These are phyloP conservation scores for Chitala chitala DNA, from an alignment of 2,113 vertebrate genomes.

Conservation along the genomic window DNA sequence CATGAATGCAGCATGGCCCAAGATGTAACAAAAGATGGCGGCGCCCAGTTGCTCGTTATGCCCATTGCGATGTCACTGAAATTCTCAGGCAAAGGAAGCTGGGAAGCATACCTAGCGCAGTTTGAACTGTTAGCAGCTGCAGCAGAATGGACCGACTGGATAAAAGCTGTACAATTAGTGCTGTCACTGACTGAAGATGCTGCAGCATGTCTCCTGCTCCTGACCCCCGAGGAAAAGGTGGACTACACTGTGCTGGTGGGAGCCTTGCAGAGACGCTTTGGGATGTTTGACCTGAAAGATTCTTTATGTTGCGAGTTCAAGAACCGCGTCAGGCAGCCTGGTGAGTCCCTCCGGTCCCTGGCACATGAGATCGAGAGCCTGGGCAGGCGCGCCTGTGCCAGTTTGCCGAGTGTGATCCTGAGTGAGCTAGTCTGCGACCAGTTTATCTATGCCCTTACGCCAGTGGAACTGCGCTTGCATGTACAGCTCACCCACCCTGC, in stretches of 20 bases:
- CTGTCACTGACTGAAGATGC: background rate
- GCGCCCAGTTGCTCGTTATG: background rate
- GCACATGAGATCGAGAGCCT: constrained; percentile 15
- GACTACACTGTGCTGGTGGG: background rate
- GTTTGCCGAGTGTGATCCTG: background rate
- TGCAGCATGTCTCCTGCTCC: background rate
- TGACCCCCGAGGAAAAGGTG: background rate
- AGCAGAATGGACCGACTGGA: background rate
- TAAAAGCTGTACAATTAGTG: background rate
- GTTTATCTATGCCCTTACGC: constrained; percentile 7
- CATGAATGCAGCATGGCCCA: too few relatives aligned
- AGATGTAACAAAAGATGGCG: constrained; percentile 4
- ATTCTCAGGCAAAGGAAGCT: constrained; percentile 1
- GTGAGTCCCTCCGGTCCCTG: background rate
- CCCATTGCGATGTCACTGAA: background rate
- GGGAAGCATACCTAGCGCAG: constrained; percentile 3
- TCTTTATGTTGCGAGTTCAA: background rate
- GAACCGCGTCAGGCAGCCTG: background rate
- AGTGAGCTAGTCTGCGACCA: constrained; percentile 6
- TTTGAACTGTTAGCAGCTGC: constrained; percentile 17
- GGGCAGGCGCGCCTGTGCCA: background rate
- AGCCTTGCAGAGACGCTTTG: background rate
- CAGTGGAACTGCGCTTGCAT: background rate
- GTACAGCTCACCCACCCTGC: background rate
- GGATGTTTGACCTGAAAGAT: background rate